phyloP scores from a whole-genome alignment of 2,888 invertebrate species.

The Tenthredo notha region DNA sequence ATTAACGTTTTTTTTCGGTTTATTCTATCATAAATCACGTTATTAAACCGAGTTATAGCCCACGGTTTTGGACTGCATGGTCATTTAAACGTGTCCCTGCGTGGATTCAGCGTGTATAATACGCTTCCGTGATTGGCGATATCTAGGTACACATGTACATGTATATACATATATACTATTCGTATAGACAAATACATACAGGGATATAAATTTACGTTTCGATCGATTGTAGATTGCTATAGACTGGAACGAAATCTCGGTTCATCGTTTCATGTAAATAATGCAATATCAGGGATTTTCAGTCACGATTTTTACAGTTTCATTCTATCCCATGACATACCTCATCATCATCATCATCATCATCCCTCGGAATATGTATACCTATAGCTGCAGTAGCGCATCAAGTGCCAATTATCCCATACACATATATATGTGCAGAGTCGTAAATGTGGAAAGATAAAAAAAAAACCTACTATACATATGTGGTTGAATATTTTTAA shows the following conservation, averaged over 20 bases:
- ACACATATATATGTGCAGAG: background rate
- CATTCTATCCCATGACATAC: background rate
- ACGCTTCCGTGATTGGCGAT: slow-evolving; percentile 6
- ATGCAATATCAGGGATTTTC: slow-evolving; percentile 39
- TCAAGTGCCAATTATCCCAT: background rate
- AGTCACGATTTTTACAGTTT: background rate
- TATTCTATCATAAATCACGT: slow-evolving; percentile 66
- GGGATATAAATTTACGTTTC: slow-evolving; percentile 31
- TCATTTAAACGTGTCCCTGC: slow-evolving; percentile 17
- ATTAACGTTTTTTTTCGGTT: background rate
- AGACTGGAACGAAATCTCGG: slow-evolving; percentile 5
- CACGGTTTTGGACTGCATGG: slow-evolving; percentile 4
- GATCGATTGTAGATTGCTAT: background rate
- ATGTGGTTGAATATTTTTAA: background rate
- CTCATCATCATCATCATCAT: background rate
- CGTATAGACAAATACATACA: background rate
- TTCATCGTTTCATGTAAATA: slow-evolving; percentile 47
- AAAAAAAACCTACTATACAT: background rate
- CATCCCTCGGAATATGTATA: background rate
- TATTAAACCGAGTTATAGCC: slow-evolving; percentile 31
- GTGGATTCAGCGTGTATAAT: slow-evolving; percentile 5
- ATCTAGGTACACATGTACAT: background rate
- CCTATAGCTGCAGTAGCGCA: background rate
- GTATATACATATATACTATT: background rate
- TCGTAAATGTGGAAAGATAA: background rate